A percentile compares a stretch with the other conserved stretches of the same genome.
Conservation (phyloP, 37 sponge, comb jelly and placozoan genomes). For the Axinella damicornis region DNA sequence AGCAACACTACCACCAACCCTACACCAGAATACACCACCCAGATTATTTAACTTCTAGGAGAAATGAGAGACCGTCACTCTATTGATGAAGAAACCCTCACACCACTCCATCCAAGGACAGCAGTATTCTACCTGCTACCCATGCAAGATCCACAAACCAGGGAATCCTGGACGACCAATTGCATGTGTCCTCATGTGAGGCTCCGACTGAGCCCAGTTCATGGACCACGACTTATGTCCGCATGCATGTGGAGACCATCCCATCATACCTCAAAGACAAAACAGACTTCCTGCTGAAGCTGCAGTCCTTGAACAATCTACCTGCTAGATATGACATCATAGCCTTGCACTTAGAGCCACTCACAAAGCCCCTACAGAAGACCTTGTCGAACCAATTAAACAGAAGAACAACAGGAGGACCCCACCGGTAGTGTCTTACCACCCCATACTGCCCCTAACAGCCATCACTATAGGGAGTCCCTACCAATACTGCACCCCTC, state of each 20-base stretch:
- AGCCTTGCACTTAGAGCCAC: conserved; percentile 14
- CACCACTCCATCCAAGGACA: background rate
- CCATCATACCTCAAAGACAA: conserved; percentile 6
- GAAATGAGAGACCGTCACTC: too few species aligned
- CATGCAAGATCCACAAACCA: conserved; percentile 26
- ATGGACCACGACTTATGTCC: background rate
- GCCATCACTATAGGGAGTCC: background rate
- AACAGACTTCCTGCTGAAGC: conserved; percentile 1
- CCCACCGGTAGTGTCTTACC: background rate
- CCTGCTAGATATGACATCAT: conserved; percentile 26
- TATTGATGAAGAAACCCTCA: too few species aligned
- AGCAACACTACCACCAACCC: too few species aligned
- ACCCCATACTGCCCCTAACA: background rate
- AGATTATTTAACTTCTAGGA: too few species aligned
- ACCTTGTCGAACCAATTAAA: background rate
- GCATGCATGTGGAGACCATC: background rate
- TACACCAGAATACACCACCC: too few species aligned
- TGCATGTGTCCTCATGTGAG: background rate
- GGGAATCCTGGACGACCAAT: conserved; percentile 20
- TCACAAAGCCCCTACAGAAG: too few species aligned
- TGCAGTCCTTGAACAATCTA: background rate
- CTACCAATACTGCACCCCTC: too few species aligned
- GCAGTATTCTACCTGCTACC: conserved; percentile 9
- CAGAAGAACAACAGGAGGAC: conserved; percentile 13
- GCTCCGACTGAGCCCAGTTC: conserved; percentile 1